Base-by-base conservation (phyloP, 2,113 vertebrate genomes). In the Ophiodon elongatus region DNA sequence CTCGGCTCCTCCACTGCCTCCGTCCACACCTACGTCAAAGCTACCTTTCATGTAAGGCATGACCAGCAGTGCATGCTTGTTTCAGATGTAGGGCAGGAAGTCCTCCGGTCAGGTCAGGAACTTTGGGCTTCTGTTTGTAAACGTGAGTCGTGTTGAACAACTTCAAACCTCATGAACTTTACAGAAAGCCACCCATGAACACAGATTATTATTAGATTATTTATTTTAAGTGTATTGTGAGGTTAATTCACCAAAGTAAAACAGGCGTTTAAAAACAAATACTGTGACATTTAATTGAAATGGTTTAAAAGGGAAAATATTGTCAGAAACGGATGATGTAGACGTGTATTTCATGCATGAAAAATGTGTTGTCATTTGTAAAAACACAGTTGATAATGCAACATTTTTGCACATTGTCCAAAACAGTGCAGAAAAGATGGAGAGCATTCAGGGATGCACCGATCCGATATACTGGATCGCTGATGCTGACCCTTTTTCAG, bases 1-100 rank as follows among this genome's bases (percentile, higher is more conserved):
- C 96, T 99, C 1, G 98, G 98, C 54, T 97, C 97, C 23, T 98
- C 98, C n/a, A 97, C 97, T 66, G 96, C 95, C 80, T 96, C 97
- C 0, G 98, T 99, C 72, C 97, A 99, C 89, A 98, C 97, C 0
- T 99, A 96, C 43, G 98, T 99, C 93, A 99, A 99, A 94, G 98
- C 97, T 45, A 99, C 98, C 85, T 99, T 99, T 93, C 96, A 99
- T 67, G 98, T 99, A 92, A 97, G 98, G 70, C 17, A 29, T 9
- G 8, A 23, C 37, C 9, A 1, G 15, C 29, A 35, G 17, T 11
- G 21, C 2, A 4, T 8, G 29, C 23, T 14, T 27, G 23, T 64
- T 33, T 66, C 31, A 60, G 37, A 37, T 79, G 35, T 74, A 19
- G 75, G 41, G 62, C 73, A 41, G 21, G 17, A 31, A 45, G 39